Conservation (phyloP, 2,888 invertebrate genomes). For the Papilio elwesi region DNA sequence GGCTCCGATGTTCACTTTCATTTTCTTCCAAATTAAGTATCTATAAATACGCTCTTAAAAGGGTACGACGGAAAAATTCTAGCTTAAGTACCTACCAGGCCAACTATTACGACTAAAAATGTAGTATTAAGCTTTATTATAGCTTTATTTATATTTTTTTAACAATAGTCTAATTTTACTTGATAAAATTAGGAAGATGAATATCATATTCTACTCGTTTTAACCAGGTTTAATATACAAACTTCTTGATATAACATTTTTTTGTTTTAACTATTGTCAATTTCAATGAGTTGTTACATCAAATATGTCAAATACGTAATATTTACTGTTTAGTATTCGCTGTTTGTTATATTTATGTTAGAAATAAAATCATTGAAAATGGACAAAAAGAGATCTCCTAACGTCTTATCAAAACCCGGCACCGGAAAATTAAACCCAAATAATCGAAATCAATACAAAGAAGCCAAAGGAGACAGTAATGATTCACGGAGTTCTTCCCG, state of each 20-base stretch:
- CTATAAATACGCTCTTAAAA: no score
- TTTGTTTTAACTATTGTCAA: conserved; percentile 1
- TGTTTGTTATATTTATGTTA: neutral
- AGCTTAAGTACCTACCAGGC: no score
- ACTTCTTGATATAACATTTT: neutral
- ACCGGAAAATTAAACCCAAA: neutral
- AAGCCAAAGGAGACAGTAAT: conserved; percentile 49
- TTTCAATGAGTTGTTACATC: conserved; percentile 12
- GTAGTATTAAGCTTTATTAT: no score
- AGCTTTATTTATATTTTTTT: no score
- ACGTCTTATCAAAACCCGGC: conserved; percentile 38
- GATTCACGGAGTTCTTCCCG: conserved; percentile 57
- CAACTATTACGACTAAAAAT: no score
- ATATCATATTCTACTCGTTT: neutral
- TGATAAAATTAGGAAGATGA: neutral
- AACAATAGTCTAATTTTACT: no score
- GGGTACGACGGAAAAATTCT: no score
- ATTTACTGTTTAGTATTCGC: conserved; percentile 1
- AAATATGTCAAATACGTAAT: neutral
- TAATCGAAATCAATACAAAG: neutral
- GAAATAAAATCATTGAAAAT: conserved; percentile 39
- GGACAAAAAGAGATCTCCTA: conserved; percentile 48
- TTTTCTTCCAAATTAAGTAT: no score
- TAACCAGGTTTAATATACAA: no score
- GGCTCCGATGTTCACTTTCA: no score